A percentile compares a stretch with the other conserved stretches of the same genome.
These are phyloP conservation scores for Lasioglossum morio DNA, from an alignment of 2,888 invertebrate species.

Conservation along the genomic window DNA sequence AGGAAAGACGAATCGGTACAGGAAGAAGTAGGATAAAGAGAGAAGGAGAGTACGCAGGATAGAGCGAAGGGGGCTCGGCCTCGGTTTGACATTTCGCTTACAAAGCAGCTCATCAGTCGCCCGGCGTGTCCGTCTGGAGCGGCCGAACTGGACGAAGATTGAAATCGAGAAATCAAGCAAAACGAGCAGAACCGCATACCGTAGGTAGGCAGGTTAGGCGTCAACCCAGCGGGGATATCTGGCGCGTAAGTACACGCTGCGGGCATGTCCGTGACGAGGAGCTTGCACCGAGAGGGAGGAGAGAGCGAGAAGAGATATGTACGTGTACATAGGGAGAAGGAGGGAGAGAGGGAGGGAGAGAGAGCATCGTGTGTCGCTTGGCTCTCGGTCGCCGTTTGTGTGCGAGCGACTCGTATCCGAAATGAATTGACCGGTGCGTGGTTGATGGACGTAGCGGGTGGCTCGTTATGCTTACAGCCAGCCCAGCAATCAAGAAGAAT, in stretches of 20 bases:
- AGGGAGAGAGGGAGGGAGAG: background rate
- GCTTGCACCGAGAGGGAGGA: conserved; percentile 36
- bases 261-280: conserved; percentile 60
- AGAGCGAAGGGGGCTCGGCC: conserved; percentile 19
- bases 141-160: conserved; percentile 66
- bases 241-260: conserved; percentile 71
- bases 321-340: background rate
- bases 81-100: conserved; percentile 59
- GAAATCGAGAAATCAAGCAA: conserved; percentile 70
- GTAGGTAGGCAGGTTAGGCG: conserved; percentile 69
- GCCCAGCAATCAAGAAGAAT: conserved; percentile 81
- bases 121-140: conserved; percentile 54
- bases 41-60: background rate
- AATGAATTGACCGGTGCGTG: conserved; percentile 79
- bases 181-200: conserved; percentile 63
- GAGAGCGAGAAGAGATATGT: background rate
- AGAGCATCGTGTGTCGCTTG: background rate
- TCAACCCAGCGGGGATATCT: conserved; percentile 73
- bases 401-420: conserved; percentile 62
- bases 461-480: conserved; percentile 80
- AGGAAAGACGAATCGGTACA: background rate
- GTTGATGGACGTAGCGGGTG: conserved; percentile 84
- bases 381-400: background rate
- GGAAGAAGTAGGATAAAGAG: background rate
- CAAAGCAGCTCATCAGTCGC: conserved; percentile 62